Evolutionary conservation across 2,797 vertebrate genomes (phyloP).

Genomic region (Tragopan temminckii): DNA sequence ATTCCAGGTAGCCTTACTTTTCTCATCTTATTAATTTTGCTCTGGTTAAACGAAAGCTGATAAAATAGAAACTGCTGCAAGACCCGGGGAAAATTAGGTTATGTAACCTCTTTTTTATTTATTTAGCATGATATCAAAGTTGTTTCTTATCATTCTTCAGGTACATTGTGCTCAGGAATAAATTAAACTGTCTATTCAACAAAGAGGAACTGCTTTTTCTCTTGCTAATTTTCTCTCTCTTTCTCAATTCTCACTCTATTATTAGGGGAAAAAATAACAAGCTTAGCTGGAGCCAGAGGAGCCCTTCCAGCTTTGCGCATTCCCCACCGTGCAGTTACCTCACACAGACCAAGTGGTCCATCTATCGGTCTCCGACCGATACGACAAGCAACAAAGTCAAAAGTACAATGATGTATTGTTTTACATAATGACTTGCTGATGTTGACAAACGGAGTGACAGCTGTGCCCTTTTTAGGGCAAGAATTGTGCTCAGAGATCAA

Average conservation of each 20-base stretch:
- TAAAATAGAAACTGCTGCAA: conserved; percentile 44
- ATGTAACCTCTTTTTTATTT: conserved; percentile 63
- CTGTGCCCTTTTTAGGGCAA: conserved; percentile 44
- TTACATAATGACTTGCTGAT: conserved; percentile 52
- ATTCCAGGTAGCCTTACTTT: neutral
- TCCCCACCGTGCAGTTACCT: accelerated
- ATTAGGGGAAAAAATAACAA: conserved; percentile 28
- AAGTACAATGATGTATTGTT: conserved; percentile 26
- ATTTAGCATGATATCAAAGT: conserved; percentile 60
- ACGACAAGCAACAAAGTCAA: conserved; percentile 32
- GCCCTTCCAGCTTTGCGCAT: neutral
- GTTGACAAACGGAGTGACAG: conserved; percentile 54
- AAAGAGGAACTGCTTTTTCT: conserved; percentile 37
- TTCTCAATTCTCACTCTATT: conserved; percentile 60
- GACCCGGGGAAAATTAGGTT: conserved; percentile 49
- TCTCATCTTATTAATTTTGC: neutral
- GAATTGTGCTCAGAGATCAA: conserved; percentile 19
- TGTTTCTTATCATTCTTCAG: conserved; percentile 68
- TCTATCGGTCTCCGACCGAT: conserved; percentile 25
- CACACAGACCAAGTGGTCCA: conserved; percentile 40
- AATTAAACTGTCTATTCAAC: conserved; percentile 66
- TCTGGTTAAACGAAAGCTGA: conserved; percentile 24
- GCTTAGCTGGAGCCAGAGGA: neutral
- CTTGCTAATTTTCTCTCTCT: conserved; percentile 60
- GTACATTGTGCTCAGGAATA: conserved; percentile 60